Conservation (phyloP, 2,113 vertebrate genomes). For the Pachycephala philippinensis region DNA sequence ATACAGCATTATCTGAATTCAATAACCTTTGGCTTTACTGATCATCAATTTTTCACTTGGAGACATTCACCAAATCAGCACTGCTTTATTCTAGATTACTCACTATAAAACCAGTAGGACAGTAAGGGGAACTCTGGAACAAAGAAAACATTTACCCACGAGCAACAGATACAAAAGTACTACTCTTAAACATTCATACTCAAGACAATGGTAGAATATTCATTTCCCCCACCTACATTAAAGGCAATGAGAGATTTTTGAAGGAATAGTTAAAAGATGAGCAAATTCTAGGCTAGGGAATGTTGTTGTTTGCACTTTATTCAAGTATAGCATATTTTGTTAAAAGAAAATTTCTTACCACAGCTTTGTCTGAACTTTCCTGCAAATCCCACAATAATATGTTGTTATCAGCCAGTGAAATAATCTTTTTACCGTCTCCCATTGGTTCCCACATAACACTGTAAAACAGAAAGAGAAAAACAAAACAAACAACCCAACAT, state of each 20-base stretch:
- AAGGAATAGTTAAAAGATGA: not conserved
- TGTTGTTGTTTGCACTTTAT: not conserved
- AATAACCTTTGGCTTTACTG: not conserved
- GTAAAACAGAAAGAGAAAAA: constrained; percentile 21
- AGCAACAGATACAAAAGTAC: not conserved
- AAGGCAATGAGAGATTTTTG: not conserved
- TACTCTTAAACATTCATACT: not conserved
- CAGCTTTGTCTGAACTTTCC: constrained; percentile 86
- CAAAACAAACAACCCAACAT: not conserved
- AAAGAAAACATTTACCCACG: not conserved
- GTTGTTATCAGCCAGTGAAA: constrained; percentile 93
- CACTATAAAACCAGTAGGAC: not conserved
- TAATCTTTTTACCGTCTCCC: constrained; percentile 89
- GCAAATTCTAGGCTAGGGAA: not conserved
- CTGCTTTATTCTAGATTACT: not conserved
- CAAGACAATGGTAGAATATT: not conserved
- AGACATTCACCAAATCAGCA: not conserved
- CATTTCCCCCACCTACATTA: fast-evolving
- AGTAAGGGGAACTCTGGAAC: not conserved
- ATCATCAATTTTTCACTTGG: not conserved
- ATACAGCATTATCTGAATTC: not conserved
- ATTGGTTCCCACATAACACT: constrained; percentile 95
- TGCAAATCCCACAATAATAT: constrained; percentile 94
- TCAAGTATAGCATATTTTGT: not conserved
- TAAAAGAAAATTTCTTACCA: constrained; percentile 73